Base-by-base conservation (phyloP, 2,113 vertebrate species). In the Ascaphus truei region DNA sequence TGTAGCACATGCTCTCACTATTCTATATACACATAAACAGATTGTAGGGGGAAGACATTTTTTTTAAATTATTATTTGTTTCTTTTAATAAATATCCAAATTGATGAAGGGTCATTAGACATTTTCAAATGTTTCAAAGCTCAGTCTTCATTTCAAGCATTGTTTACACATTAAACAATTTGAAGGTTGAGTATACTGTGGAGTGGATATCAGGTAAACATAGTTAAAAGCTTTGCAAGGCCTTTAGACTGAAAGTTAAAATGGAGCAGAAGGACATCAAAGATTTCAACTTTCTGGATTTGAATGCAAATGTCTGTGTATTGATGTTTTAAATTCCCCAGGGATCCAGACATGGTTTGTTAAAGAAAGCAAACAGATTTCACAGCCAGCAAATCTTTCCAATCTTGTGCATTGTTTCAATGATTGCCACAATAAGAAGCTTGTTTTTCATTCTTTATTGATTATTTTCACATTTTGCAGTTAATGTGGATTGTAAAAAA, bases 341-440 rank as follows among this genome's bases (percentile, higher is more conserved):
- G 22, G 39, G 18, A 72, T 1, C 1, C 59, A 47, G 36, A 56
- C 23, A 26, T 59, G 33, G 5, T 45, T 72, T 36, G 26, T 63
- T n/a, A 55, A n/a, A 7, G 25, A 18, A 73, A 57, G 48, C 51
- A 67, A 27, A 53, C 39, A n/a, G 18, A 26, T 65, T 56, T 59
- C 29, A 52, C 31, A 22, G 10, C 23, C 31, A 15, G 1, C 4
- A 30, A 41, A 29, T 48, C 6, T 55, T 11, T 33, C 27, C 37
- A 31, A 61, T 68, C 8, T 62, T 7, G 0, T 41, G 11, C 1
- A 11, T 50, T 57, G 33, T 31, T 57, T 61, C 23, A 33, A 67
- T 25, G 6, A 39, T 31, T 4, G 4, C 53, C 16, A n/a, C 55
- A 61, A 20, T 29, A 22, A 47, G 25, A 59, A 20, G 37, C 11